Evolutionary conservation across 2,113 vertebrate genomes (phyloP), one percentile per base, ranked within the genome.

Genomic region (Epinephelus moara): DNA sequence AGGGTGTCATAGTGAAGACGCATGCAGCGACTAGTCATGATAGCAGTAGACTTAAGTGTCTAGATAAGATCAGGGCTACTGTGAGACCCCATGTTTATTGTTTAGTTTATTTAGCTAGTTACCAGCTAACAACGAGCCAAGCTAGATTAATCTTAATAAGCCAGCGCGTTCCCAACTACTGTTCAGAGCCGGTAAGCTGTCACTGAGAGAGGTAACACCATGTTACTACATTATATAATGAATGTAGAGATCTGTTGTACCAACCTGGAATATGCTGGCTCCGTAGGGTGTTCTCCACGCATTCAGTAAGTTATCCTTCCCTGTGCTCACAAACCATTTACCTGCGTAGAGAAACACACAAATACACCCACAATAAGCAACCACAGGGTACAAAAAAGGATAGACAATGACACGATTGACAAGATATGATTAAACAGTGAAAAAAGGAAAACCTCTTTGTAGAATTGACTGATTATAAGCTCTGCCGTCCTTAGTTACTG

Each of bases 281-380:
- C 98, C 98, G 0, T 99, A 99, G 0, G 98, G 98, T 0, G 98
- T 97, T 92, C 98, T 95, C 98, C 98, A 99, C 70, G 98, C 98
- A 6, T 99, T 99, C 88, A 99, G 96, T 37, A 99, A 94, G 95
- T 99, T 99, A 87, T 99, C 98, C 80, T 99, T 99, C 15, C 98
- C 98, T 2, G 98, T 99, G 90, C 98, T 99, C 91, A 99, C 98
- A 76, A 99, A 99, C 98, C 98, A 99, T 94, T 99, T 99, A 57
- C 98, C 98, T 99, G 83, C 11, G 37, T 4, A 85, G 53, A 88
- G 11, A 53, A 67, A 80, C 1, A 75, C 21, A 82, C 33, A 73
- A 37, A 70, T 4, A 81, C 3, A 33, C 13, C 17, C 49, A 75
- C 14, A 14, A 42, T 81, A 14, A 84, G 37, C 7, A 57, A 70